Conservation (phyloP, 2,113 vertebrate species). For the Sebastes schlegelii region DNA sequence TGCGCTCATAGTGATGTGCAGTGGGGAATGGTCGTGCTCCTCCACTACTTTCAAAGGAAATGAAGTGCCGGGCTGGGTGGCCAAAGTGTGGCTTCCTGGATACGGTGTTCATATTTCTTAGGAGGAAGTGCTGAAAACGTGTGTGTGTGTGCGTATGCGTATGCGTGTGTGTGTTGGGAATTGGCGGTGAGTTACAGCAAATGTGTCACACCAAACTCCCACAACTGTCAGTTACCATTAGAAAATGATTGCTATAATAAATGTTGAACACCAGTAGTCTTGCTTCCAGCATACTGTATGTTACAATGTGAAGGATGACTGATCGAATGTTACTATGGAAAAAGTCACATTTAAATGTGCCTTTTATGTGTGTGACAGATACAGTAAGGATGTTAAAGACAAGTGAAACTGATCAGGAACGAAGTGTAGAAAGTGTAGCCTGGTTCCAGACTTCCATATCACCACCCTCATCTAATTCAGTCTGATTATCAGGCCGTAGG, state of each 20-base stretch:
- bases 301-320: background rate
- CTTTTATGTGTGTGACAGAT: background rate
- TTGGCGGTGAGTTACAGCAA: conserved; percentile 25
- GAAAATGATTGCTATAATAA: background rate
- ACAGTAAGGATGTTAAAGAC: background rate
- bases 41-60: conserved; percentile 72
- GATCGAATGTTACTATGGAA: background rate
- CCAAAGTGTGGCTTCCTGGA: conserved; percentile 82
- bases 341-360: background rate
- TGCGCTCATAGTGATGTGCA: conserved; percentile 78
- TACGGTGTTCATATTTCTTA: conserved; percentile 75
- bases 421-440: background rate
- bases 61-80: conserved; percentile 72
- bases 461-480: background rate
- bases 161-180: conserved; percentile 32
- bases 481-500: background rate
- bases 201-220: conserved; percentile 36
- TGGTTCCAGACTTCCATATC: background rate
- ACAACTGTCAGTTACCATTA: conserved; percentile 19
- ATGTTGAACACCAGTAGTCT: background rate
- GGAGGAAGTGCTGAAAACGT: conserved; percentile 61
- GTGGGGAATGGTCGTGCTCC: conserved; percentile 67
- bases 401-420: background rate
- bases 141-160: conserved; percentile 19
- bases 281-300: background rate